Conservation (phyloP, 1,140 invertebrate genomes). For the Heliconius himera region DNA sequence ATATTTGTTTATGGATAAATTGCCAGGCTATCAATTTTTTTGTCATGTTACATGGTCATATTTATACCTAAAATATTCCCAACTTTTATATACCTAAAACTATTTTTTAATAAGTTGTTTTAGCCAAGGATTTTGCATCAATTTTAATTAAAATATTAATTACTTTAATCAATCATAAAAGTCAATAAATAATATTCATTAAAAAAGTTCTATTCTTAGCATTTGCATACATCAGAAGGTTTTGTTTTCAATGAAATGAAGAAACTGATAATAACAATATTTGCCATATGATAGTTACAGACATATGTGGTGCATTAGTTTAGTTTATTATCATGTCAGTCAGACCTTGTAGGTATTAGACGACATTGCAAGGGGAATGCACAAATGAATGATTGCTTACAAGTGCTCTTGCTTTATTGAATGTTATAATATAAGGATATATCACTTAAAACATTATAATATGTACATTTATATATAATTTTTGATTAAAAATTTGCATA, state of each 20-base stretch:
- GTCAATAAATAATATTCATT: too few species aligned
- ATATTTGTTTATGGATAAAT: too few species aligned
- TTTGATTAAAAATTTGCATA: background rate
- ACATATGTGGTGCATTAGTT: constrained; percentile 30
- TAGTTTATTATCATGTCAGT: constrained; percentile 40
- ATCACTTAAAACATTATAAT: background rate
- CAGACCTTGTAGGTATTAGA: constrained; percentile 32
- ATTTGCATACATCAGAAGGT: background rate
- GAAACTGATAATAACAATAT: background rate
- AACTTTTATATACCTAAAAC: too few species aligned
- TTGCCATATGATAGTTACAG: background rate
- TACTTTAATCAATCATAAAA: too few species aligned
- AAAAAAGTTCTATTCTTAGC: background rate
- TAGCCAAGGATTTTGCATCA: too few species aligned
- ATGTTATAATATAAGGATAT: constrained; percentile 14
- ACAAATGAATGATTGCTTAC: constrained; percentile 78
- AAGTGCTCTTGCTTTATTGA: constrained; percentile 65
- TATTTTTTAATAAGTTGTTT: too few species aligned
- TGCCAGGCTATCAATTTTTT: too few species aligned
- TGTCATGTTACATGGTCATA: too few species aligned
- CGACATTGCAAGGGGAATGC: constrained; percentile 51
- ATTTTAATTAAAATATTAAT: too few species aligned
- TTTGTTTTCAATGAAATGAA: background rate
- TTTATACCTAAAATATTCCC: too few species aligned
- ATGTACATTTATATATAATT: background rate